These are phyloP conservation scores for Phrynocephalus forsythii DNA, from an alignment of 2,797 vertebrate species.

Conservation along the genomic window DNA sequence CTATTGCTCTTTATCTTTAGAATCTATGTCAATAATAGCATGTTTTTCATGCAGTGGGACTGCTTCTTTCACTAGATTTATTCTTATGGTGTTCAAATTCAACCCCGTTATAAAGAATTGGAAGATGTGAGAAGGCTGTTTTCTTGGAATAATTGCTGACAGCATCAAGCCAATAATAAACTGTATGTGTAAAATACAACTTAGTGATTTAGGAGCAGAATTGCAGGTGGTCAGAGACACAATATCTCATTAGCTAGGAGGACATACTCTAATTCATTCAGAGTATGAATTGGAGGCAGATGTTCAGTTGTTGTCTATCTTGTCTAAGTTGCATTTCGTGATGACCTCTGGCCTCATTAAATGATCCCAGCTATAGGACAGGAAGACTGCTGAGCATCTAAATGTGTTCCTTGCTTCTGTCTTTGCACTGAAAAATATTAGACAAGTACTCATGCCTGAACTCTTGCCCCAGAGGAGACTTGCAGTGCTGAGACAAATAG, in stretches of 20 bases:
- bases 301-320: conserved; percentile 42
- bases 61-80: not conserved
- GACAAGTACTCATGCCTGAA: not conserved
- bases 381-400: not conserved
- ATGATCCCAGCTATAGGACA: conserved; percentile 33
- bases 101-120: conserved; percentile 2
- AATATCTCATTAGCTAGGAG: conserved; percentile 40
- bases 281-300: conserved; percentile 44
- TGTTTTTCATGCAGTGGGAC: not conserved
- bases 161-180: conserved; percentile 18
- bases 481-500: not conserved
- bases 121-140: conserved; percentile 8
- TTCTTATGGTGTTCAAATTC: not conserved
- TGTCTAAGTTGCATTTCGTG: conserved; percentile 37
- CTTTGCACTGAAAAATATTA: not conserved
- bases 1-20: not conserved
- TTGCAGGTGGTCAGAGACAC: conserved; percentile 52
- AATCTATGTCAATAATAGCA: not conserved
- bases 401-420: not conserved
- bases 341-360: conserved; percentile 19
- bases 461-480: not conserved
- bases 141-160: conserved; percentile 20
- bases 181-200: conserved; percentile 36
- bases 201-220: conserved; percentile 18
- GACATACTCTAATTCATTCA: conserved; percentile 21